These are phyloP conservation scores for Pelagia noctiluca DNA, from an alignment of 30 jellyfish, hydroid and myxozoan genomes.

Conservation along the genomic window DNA sequence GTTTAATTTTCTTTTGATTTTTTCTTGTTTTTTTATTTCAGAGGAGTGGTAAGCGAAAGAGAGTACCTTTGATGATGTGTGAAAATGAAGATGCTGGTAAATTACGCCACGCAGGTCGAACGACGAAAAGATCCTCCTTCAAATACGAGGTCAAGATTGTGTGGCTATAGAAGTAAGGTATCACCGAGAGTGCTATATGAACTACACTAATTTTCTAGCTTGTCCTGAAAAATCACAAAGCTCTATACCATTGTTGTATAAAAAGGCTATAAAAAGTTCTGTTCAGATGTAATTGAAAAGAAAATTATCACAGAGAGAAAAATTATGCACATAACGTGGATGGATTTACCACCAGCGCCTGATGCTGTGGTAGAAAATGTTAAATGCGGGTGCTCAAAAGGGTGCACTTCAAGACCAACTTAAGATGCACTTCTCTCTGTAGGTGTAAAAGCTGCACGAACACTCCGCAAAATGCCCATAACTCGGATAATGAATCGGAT, in stretches of 20 bases:
- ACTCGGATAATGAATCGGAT: conserved; percentile 5
- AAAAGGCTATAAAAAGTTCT: no score
- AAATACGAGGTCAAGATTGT: no score
- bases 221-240: no score
- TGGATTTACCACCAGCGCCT: conserved; percentile 5
- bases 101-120: conserved; percentile 19
- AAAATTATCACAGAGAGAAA: no score
- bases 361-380: not conserved
- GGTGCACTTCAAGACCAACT: not conserved
- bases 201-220: no score
- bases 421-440: conserved; percentile 1
- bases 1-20: not conserved
- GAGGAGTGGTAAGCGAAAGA: conserved; percentile 22
- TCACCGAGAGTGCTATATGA: no score
- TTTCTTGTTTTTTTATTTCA: not conserved
- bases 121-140: no score
- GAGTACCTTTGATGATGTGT: conserved; percentile 28
- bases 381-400: not conserved
- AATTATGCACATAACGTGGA: no score
- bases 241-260: no score
- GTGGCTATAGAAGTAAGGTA: no score
- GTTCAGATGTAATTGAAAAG: no score
- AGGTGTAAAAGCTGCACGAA: conserved; percentile 4
- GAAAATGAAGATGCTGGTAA: conserved; percentile 35
- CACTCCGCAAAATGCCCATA: not conserved